These are phyloP conservation scores for Eristalinus sepulchralis DNA, from an alignment of 2,888 invertebrate species.

Conservation along the genomic window DNA sequence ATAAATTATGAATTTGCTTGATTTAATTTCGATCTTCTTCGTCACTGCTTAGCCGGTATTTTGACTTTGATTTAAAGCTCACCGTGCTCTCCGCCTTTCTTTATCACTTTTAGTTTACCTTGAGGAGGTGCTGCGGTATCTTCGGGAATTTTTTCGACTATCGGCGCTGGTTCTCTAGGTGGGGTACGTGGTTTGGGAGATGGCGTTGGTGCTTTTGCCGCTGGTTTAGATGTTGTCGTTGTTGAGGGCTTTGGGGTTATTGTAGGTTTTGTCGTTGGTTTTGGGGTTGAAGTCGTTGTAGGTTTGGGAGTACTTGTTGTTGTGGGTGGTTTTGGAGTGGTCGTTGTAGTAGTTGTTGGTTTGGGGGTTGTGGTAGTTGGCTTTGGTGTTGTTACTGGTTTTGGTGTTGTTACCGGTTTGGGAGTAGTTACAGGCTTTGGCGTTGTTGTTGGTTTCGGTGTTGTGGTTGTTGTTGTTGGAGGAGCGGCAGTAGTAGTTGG, in stretches of 20 bases:
- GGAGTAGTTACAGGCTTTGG: conserved; percentile 72
- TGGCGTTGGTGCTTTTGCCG: conserved; percentile 63
- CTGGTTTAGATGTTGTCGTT: conserved; percentile 31
- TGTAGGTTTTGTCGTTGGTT: conserved; percentile 69
- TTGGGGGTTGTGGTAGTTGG: conserved; percentile 70
- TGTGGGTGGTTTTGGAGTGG: conserved; percentile 72
- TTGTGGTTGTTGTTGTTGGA: conserved; percentile 72
- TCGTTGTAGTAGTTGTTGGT: conserved; percentile 71
- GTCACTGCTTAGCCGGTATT: background rate
- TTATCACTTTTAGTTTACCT: conserved; percentile 84
- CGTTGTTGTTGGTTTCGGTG: conserved; percentile 69
- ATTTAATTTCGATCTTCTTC: conserved; percentile 6
- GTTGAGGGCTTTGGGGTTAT: conserved; percentile 50
- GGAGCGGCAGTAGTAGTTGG: conserved; percentile 55
- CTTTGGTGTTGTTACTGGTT: conserved; percentile 65
- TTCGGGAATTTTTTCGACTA: conserved; percentile 82
- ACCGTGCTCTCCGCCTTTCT: conserved; percentile 82
- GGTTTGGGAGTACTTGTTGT: conserved; percentile 71
- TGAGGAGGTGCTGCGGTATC: conserved; percentile 83
- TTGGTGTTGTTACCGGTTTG: conserved; percentile 60
- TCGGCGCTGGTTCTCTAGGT: conserved; percentile 80
- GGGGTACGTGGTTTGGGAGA: conserved; percentile 74
- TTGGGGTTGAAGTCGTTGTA: conserved; percentile 64
- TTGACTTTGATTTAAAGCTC: conserved; percentile 76
- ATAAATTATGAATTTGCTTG: background rate